Evolutionary conservation across 2,797 vertebrate species (phyloP), one percentile per base, ranked within the genome.

Genomic region (Parotocinclus haroldoi): DNA sequence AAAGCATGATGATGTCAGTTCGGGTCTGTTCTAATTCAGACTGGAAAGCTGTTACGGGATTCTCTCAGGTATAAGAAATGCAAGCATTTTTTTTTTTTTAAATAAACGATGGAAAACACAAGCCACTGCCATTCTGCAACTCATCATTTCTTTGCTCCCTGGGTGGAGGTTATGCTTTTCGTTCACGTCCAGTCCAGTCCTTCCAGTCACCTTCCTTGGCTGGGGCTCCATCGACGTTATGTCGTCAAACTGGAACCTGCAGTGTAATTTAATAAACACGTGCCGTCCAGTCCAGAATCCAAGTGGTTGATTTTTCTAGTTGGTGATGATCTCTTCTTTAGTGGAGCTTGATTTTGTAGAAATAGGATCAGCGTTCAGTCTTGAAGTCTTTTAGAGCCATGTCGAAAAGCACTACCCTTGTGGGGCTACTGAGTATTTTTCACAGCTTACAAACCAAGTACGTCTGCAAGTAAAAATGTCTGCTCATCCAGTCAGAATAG

Each of bases 61-160:
- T 88, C 88, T 90, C 90, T 92, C 90, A 90, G 89, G 90, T 90
- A 90, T 72, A 70, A 65, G 66, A 58, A 66, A 58, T 63, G 74
- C 19, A 58, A 60, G 54, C 77, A 79, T 88, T 87, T 27, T 27
- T 27, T 27, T 27, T 27, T 27, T 27, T 67, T 51, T 63, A 48
- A 88, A 90, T 89, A 90, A 90, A 89, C 82, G 79, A 88, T 85
- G 84, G 86, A 84, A 82, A 88, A 88, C 80, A 79, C 82, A 86
- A 88, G 87, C 88, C 79, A 88, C 84, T 79, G 58, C 17, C 81
- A 81, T 64, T 56, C 86, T 88, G 84, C 86, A 84, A 76, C 80
- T 80, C 84, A 82, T 88, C 80, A 82, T 86, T 87, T 27, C 78
- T 82, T 81, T 79, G 78, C 82, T 72, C 71, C 79, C 78, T 76